These are phyloP conservation scores for Dicyrtomina minuta DNA, from an alignment of 2,888 invertebrate species.

Conservation along the genomic window DNA sequence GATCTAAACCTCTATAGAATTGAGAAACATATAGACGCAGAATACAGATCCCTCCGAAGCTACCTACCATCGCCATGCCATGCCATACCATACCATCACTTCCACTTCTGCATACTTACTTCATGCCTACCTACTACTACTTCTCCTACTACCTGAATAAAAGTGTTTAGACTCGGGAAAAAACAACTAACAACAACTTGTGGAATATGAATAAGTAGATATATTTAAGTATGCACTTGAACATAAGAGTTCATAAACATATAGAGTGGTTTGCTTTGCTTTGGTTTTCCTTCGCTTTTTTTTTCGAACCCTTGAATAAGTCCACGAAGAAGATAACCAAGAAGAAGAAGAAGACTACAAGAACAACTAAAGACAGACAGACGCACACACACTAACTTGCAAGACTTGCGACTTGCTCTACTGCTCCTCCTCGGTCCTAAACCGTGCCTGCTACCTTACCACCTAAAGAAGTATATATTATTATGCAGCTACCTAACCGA, in stretches of 20 bases:
- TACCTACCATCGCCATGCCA: too few species aligned
- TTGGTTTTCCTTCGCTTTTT: too few species aligned
- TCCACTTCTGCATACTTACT: not conserved
- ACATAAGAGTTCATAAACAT: slow-evolving; percentile 29
- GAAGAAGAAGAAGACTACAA: too few species aligned
- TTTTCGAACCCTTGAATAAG: slow-evolving; percentile 29
- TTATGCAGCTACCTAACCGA: not conserved
- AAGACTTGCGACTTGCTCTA: too few species aligned
- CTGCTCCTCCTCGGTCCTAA: too few species aligned
- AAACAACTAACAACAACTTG: slow-evolving; percentile 17
- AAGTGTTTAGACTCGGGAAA: slow-evolving; percentile 10
- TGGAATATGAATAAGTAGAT: slow-evolving; percentile 30
- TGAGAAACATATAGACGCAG: not conserved
- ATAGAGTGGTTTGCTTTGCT: slow-evolving; percentile 19
- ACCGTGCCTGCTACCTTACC: too few species aligned
- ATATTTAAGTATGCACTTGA: slow-evolving; percentile 31
- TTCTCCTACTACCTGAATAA: not conserved
- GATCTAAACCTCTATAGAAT: not conserved
- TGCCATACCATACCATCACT: not conserved
- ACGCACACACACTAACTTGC: not conserved
- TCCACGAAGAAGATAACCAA: slow-evolving; percentile 10
- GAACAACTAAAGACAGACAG: too few species aligned
- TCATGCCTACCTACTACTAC: too few species aligned
- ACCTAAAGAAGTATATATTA: slow-evolving; percentile 16
- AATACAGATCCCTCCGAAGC: not conserved